Base-by-base conservation (phyloP, 2,113 vertebrate species). In the Tetrax tetrax region DNA sequence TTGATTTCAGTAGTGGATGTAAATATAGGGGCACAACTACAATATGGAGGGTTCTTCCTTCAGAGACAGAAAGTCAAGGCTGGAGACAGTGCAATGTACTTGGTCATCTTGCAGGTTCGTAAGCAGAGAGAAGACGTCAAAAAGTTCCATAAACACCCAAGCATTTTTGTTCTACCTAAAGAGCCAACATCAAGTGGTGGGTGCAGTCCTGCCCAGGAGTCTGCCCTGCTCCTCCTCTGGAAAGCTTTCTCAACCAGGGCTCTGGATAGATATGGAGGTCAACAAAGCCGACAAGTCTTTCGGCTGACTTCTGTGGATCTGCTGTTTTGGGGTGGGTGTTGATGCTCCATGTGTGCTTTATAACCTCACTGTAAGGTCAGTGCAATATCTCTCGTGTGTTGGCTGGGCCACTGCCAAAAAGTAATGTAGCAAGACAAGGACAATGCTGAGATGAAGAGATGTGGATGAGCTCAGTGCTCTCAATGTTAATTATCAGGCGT, bases 331-430 rank as follows among this genome's bases (percentile, higher is more conserved):
- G 81, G 35, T 41, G 84, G 84, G 65, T 43, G 77, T 33, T 69
- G 83, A 60, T 80, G 65, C 15, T 69, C 82, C n/a, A 59, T 1
- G 2, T 13, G 38, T 38, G 68, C 69, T 93, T 89, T 63, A 79
- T 28, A 82, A 76, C 87, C 84, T 53, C 38, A 45, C 87, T 95
- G 37, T 91, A 54, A 95, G 96, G 90, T 96, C 95, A 90, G 89
- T 80, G 76, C 93, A 84, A 69, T 93, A 60, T 87, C 82, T 93
- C 68, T 83, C 87, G 86, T 87, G 86, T 57, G 72, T 83, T 22
- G n/a, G 56, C 88, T 97, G 97, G 95, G 95, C 59, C 45, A 60
- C 78, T 94, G 96, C 97, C 96, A 96, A 90, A 59, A 86, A 92
- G 90, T 37, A 93, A 29, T 85, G 95, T 70, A 87, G 88, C 84